Evolutionary conservation across 2,797 vertebrate species (phyloP).

Genomic region (Cossypha heuglini): DNA sequence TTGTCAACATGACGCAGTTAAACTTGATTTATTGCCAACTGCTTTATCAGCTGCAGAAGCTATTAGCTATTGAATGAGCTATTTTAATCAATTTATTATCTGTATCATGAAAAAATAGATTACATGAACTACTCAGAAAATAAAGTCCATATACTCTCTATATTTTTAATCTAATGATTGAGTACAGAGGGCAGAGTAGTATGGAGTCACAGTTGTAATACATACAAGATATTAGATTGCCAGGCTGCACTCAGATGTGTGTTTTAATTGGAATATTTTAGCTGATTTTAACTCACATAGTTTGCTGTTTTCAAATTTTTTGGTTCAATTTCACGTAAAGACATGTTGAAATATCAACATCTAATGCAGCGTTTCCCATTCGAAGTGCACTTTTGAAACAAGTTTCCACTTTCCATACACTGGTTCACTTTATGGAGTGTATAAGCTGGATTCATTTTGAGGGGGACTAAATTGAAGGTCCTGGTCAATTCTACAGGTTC

Average conservation of each 20-base stretch:
- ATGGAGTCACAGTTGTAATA: background rate
- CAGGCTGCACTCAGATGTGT: background rate
- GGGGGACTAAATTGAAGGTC: background rate
- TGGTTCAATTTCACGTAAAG: background rate
- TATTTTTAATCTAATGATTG: background rate
- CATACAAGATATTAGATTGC: background rate
- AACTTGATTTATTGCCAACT: background rate
- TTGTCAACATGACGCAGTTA: background rate
- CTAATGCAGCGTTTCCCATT: background rate
- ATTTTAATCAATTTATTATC: background rate
- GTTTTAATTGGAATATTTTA: background rate
- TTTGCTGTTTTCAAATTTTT: background rate
- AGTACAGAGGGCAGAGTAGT: background rate
- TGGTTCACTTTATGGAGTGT: background rate
- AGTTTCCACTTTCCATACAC: background rate
- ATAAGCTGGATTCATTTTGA: background rate
- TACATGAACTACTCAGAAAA: background rate
- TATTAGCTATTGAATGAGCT: background rate
- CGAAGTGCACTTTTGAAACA: background rate
- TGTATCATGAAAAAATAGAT: background rate
- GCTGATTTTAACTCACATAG: background rate
- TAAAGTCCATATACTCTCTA: background rate
- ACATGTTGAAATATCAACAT: background rate
- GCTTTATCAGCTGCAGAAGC: background rate
- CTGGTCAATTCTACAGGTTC: background rate